Evolutionary conservation across 2,888 invertebrate species (phyloP), one percentile per base, ranked within the genome.

Genomic region (Drosophila nigricruria): DNA sequence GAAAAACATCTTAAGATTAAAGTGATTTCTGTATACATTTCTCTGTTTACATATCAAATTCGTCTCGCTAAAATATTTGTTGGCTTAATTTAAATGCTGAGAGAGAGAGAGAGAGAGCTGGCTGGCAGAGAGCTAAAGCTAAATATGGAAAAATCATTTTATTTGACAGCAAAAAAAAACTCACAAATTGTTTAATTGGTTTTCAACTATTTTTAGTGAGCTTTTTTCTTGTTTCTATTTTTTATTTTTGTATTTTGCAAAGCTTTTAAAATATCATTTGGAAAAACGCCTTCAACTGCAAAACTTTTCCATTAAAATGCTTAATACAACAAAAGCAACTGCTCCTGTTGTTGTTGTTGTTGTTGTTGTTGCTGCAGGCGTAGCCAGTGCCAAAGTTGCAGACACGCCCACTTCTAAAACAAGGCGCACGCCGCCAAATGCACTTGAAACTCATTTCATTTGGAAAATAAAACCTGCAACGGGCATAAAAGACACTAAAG

Each of bases 371-470:
- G 65, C 56, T 66, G 68, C 62, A 70, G 78, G 81, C 77, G 72
- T 66, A 66, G 72, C 63, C 66, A 50, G 42, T 40, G 62, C 69
- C 69, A 85, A 82, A 78, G 77, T 84, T 87, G 72, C 75, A 50
- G 73, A 45, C 82, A 72, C 85, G 79, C 90, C 90, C 85, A 81
- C 73, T 76, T 84, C 85, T 81, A 85, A 85, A 75, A 78, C 70
- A 59, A 71, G 74, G 81, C 82, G 78, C 81, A 61, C 60, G 71
- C 62, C 68, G 70, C 75, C 86, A 84, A 90, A 89, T 86, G 89
- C 86, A 87, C 86, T 87, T 87, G 77, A 87, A 87, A 89, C 88
- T 90, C 90, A 88, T 89, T 87, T 87, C 86, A 87, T 90, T 89
- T 77, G 90, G 90, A 90, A 86, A 86, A 89, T 89, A 90, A 86